phyloP scores from a whole-genome alignment of 2,888 invertebrate genomes.

The Scrobipalpa atriplicella region DNA sequence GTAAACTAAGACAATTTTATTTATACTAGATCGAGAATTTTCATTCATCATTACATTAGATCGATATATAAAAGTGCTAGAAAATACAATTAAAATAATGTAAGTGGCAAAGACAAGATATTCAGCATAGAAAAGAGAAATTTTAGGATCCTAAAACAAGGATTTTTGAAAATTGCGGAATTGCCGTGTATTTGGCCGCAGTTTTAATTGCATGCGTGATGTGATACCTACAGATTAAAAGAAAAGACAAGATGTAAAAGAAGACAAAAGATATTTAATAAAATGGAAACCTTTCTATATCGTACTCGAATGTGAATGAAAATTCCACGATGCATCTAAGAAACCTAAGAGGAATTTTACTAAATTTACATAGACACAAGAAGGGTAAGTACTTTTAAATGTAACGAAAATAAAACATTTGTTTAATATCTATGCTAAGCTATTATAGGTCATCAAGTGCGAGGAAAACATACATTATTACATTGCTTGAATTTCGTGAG shows the following conservation, averaged over 20 bases:
- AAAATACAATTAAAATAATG: neutral
- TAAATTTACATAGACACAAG: constrained; percentile 52
- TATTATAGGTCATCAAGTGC: constrained; percentile 36
- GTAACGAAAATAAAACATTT: constrained; percentile 47
- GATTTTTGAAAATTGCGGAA: no score
- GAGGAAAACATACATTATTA: neutral
- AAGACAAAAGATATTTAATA: no score
- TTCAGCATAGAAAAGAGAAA: no score
- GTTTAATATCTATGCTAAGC: constrained; percentile 47
- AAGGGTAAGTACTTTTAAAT: constrained; percentile 58
- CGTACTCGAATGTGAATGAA: neutral
- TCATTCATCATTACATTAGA: neutral
- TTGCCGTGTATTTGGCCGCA: no score
- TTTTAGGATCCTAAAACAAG: no score
- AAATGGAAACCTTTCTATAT: no score
- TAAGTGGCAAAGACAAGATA: neutral
- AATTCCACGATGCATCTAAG: neutral
- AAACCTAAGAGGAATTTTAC: constrained; percentile 51
- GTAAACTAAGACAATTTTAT: constrained; percentile 45
- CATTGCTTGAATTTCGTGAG: constrained; percentile 8
- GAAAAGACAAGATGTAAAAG: no score
- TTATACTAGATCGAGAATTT: constrained; percentile 35
- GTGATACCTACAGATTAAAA: no score
- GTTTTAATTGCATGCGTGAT: no score
- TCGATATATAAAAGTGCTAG: neutral